Base-by-base conservation (phyloP, 2,888 invertebrate species). In the Thera obeliscata region DNA sequence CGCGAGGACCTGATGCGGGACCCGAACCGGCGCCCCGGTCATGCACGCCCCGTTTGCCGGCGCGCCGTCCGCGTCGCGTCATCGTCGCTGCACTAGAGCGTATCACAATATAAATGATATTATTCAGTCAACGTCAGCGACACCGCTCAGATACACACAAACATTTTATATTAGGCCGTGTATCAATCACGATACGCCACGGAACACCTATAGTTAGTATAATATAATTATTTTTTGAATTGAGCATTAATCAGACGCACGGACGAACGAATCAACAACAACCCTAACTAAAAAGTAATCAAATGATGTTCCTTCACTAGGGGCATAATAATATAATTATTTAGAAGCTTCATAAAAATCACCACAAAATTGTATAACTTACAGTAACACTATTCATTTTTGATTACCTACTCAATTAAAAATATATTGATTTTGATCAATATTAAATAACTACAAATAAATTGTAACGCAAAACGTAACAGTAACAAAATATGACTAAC, bases 201-300 rank as follows among this genome's bases (percentile, higher is more conserved):
- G 81, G 82, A 83, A 83, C 81, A 82, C 78, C 83, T 86, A 89
- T 79, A 85, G 86, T 89, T 90, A 89, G 84, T 81, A 86, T 73
- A 55, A 68, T 69, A 69, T 65, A 62, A 69, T 58, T 50, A 62
- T 65, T 66, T 68, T 66, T 66, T 89, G 86, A 90, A 90, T 92
- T 92, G 91, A 91, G 91, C 91, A 91, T 87, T 87, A 85, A 84
- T 84, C 82, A 81, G 88, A 88, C 88, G 89, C 88, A 89, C 88
- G 91, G 90, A 91, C 88, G 90, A 88, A 89, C 90, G 88, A 86
- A 90, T 88, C 87, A 84, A 89, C 88, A 85, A 85, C 84, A 86
- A 88, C 90, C 89, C 90, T 89, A 82, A 82, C 89, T 91, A 90
- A 64, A 50, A 62, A 61, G 46, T 50, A 56, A 62, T 54, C 81